Base-by-base conservation (phyloP, 2,888 invertebrate species). In the Chesias legatella region DNA sequence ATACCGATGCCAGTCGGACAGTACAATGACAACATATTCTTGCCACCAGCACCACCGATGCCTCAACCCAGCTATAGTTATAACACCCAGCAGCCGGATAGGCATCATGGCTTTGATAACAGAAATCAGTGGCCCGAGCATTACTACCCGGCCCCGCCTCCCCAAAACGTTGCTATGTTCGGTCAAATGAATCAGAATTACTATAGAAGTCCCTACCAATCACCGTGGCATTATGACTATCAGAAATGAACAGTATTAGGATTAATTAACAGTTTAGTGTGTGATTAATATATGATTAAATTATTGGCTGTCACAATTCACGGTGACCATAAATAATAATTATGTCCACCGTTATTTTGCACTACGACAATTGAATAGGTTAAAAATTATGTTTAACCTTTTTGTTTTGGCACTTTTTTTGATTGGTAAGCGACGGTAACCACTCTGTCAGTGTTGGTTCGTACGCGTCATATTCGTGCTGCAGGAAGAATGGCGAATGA, bases 21-120 rank as follows among this genome's bases (percentile, higher is more conserved):
- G 33, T 88, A 88, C 39, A 88, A 79, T 28, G 88, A 88, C 32
- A 71, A 53, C 13, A 85, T 88, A 39, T 82, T 88, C 51, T 25
- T 84, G 9, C 52, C 53, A 40, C 41, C 41, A 6, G 13, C 25
- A 10, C 43, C 27, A n/a, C 33, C 13, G 22, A 23, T 1, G 6
- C 6, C 7, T 5, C 51, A 24, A 7, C 33, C 41, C 2, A 46
- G 40, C 9, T 44, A 50, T 6, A 30, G 22, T 21, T 40, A 10
- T 2, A 5, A 10, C 8, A 10, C 35, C 24, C 50, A 20, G 23
- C 42, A n/a, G 36, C 58, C 10, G 36, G 65, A 36, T 3, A 17
- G 13, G 27, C 52, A n/a, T 51, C 57, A 3, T 26, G 48, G 5
- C 42, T 62, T 1, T 10, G 65, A 67, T 20, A 29, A 10, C 0